phyloP scores from a whole-genome alignment of 2,113 vertebrate genomes.

The Dryoscopus gambensis region DNA sequence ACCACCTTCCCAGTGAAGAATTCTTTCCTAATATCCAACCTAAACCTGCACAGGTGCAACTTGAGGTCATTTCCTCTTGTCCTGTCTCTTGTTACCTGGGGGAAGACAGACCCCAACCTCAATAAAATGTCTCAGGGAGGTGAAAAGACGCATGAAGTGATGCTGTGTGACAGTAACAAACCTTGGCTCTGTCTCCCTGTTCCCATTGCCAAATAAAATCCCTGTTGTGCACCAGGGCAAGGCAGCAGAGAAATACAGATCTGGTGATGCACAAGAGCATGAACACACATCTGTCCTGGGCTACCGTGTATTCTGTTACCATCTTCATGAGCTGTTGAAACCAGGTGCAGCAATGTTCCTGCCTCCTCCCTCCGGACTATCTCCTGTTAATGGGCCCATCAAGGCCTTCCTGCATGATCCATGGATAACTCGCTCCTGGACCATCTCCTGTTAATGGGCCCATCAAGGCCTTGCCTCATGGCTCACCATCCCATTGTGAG shows the following conservation, averaged over 20 bases:
- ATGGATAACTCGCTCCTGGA: no score
- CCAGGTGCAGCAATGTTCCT: no score
- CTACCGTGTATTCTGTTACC: no score
- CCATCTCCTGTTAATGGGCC: no score
- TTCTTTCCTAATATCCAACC: neutral
- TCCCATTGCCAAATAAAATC: neutral
- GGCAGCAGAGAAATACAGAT: neutral
- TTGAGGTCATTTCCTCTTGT: accelerated
- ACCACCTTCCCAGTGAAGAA: neutral
- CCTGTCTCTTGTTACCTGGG: neutral
- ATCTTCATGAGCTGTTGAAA: no score
- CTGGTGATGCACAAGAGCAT: neutral
- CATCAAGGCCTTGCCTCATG: no score
- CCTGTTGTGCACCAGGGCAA: neutral
- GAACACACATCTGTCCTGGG: no score
- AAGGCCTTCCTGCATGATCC: no score
- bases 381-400: no score
- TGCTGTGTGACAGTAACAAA: neutral
- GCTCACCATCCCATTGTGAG: no score
- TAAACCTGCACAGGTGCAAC: neutral
- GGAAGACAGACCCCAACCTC: neutral
- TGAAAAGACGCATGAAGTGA: neutral
- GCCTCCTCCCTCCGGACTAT: no score
- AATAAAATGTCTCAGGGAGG: neutral
- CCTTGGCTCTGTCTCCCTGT: neutral